phyloP scores from a whole-genome alignment of 1,140 invertebrate genomes.

The Phortica variegata region DNA sequence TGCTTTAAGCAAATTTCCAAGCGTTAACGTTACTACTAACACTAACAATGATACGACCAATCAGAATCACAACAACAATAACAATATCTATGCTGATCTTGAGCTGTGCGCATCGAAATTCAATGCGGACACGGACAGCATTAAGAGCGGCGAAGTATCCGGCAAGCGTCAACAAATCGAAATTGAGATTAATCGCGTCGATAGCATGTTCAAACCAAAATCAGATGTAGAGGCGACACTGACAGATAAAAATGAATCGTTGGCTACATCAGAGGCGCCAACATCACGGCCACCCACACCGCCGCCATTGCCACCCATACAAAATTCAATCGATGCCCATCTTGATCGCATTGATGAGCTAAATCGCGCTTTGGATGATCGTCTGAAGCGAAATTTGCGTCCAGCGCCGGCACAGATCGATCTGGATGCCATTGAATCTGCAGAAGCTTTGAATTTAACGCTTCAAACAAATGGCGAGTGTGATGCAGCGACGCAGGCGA shows the following conservation, averaged over 20 bases:
- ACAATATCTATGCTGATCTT: slow-evolving; percentile 50
- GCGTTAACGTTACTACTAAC: slow-evolving; percentile 31
- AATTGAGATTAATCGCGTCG: slow-evolving; percentile 41
- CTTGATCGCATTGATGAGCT: slow-evolving; percentile 49
- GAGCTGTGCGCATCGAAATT: slow-evolving; percentile 21
- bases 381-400: slow-evolving; percentile 35
- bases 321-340: slow-evolving; percentile 49
- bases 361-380: slow-evolving; percentile 46
- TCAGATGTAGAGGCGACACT: slow-evolving; percentile 1
- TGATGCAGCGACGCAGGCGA: slow-evolving; percentile 24
- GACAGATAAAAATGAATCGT: background rate
- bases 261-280: background rate
- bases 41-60: slow-evolving; percentile 28
- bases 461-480: no score
- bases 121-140: slow-evolving; percentile 8
- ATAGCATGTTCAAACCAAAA: background rate
- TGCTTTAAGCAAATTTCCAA: slow-evolving; percentile 16
- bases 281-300: background rate
- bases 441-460: slow-evolving; percentile 12
- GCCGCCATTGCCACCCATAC: slow-evolving; percentile 4
- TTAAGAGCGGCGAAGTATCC: slow-evolving; percentile 14
- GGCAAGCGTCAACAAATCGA: slow-evolving; percentile 21
- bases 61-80: slow-evolving; percentile 23
- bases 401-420: slow-evolving; percentile 13
- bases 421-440: slow-evolving; percentile 42